Conservation (phyloP, 35 echinoderm and acorn worm genomes). For the Anneissia japonica region DNA sequence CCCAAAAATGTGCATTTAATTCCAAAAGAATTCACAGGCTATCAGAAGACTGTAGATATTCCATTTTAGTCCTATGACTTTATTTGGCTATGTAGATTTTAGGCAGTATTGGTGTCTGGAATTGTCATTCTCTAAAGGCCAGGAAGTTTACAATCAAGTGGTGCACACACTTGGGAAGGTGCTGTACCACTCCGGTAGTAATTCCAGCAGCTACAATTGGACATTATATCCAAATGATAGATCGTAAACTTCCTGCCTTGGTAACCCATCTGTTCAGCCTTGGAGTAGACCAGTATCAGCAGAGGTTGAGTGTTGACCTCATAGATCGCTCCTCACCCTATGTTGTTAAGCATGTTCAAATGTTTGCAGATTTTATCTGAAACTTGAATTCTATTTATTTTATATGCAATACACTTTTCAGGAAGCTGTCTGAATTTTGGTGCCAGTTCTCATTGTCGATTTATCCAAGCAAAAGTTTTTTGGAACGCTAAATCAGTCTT, state of each 20-base stretch:
- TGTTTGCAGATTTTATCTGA: too few species aligned
- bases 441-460: neutral
- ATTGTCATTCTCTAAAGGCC: neutral
- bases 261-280: neutral
- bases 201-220: neutral
- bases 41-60: neutral
- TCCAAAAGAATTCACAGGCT: neutral
- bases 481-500: neutral
- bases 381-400: too few species aligned
- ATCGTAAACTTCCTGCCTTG: neutral
- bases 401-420: too few species aligned
- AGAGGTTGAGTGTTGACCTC: too few species aligned
- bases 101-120: neutral
- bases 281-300: neutral
- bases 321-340: too few species aligned
- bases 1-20: neutral
- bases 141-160: neutral
- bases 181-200: neutral
- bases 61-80: neutral
- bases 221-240: neutral
- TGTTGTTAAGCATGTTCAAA: too few species aligned
- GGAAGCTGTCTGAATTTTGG: neutral
- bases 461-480: neutral
- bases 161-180: neutral
- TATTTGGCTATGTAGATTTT: neutral